Conservation (phyloP, 2,113 vertebrate species). For the Atrichornis clamosus region DNA sequence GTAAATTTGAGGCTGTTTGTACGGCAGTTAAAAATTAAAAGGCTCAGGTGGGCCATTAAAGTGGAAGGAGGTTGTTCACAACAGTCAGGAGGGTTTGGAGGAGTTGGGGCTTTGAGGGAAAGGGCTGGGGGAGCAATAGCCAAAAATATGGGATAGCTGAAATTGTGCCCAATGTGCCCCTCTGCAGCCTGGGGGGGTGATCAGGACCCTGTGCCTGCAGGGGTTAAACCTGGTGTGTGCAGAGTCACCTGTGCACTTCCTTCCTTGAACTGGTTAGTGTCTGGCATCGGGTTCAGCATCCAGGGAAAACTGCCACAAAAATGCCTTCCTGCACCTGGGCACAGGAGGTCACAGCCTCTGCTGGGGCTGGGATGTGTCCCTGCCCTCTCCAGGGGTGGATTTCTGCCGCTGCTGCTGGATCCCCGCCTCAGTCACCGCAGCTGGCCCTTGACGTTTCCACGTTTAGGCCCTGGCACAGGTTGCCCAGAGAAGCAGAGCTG, state of each 20-base stretch:
- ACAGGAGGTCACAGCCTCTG: neutral
- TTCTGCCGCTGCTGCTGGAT: neutral
- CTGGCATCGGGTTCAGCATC: neutral
- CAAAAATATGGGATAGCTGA: accelerated
- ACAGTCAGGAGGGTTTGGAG: neutral
- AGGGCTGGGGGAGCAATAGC: neutral
- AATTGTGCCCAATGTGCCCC: neutral
- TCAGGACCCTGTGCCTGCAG: neutral
- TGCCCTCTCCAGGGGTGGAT: neutral
- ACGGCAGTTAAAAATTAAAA: neutral
- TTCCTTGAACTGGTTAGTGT: neutral
- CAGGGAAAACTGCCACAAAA: accelerated
- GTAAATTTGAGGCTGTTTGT: neutral
- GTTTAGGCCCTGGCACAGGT: neutral
- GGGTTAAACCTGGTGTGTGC: neutral
- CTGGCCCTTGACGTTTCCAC: accelerated
- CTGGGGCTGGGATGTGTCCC: neutral
- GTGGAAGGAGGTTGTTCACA: neutral
- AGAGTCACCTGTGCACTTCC: neutral
- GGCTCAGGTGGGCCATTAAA: neutral
- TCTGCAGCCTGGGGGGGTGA: neutral
- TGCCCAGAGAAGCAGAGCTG: neutral
- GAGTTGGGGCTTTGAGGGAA: accelerated
- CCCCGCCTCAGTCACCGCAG: accelerated
- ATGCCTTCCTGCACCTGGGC: neutral